Evolutionary conservation across 2,888 invertebrate genomes (phyloP).

Genomic region (Tetranychus truncatus): DNA sequence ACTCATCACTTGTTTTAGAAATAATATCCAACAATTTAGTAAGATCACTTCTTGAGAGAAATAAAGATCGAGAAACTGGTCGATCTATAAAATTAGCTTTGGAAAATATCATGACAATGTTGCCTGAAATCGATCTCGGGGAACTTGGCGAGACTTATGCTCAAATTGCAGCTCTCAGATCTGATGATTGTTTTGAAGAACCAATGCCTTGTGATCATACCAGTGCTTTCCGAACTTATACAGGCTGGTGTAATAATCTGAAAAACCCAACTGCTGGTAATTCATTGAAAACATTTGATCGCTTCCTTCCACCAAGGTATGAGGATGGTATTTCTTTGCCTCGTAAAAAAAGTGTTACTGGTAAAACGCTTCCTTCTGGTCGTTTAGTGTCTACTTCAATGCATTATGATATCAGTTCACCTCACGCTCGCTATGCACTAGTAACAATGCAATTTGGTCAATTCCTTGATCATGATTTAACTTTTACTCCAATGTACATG

Average conservation of each 20-base stretch:
- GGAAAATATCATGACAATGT: constrained; percentile 14
- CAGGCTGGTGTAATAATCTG: constrained; percentile 72
- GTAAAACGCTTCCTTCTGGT: constrained; percentile 61
- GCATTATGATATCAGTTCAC: constrained; percentile 74
- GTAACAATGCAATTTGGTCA: constrained; percentile 92
- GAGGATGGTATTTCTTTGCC: constrained; percentile 73
- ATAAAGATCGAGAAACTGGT: constrained; percentile 20
- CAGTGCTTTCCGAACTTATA: constrained; percentile 43
- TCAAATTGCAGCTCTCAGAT: neutral
- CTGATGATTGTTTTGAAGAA: constrained; percentile 40
- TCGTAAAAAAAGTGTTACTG: constrained; percentile 47
- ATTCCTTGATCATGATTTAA: constrained; percentile 37
- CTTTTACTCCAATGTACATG: constrained; percentile 52
- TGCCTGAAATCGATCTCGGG: constrained; percentile 17
- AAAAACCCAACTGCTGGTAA: constrained; percentile 62
- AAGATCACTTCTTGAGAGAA: constrained; percentile 14
- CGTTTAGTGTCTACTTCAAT: constrained; percentile 66
- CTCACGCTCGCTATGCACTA: constrained; percentile 66
- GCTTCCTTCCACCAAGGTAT: constrained; percentile 64
- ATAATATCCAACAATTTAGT: constrained; percentile 62
- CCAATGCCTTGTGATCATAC: constrained; percentile 48
- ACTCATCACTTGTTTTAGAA: constrained; percentile 66
- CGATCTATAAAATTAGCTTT: constrained; percentile 15
- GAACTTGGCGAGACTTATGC: neutral
- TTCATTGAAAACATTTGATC: constrained; percentile 62